Evolutionary conservation across 1,140 invertebrate species (phyloP).

Genomic region (Brachionus rotundiformis): DNA sequence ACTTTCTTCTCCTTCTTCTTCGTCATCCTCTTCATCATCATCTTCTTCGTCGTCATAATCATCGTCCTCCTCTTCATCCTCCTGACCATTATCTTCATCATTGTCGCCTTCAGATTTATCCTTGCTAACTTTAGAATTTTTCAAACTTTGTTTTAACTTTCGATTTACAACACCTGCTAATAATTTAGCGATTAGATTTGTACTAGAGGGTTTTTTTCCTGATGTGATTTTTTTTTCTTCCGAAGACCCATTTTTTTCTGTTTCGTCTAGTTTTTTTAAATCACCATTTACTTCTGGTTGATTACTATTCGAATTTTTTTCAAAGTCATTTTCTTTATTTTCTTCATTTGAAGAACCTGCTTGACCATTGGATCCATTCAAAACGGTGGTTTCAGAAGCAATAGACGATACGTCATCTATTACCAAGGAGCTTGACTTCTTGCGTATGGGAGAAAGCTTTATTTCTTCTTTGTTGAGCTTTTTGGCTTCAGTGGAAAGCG

Average conservation of each 20-base stretch:
- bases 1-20: neutral
- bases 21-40: neutral
- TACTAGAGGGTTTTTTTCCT: constrained; percentile 11
- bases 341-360: neutral
- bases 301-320: neutral
- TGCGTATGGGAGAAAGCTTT: constrained; percentile 47
- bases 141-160: constrained; percentile 1
- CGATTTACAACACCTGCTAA: constrained; percentile 29
- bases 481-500: neutral
- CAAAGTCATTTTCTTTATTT: constrained; percentile 43
- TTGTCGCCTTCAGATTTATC: neutral
- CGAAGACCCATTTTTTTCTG: neutral
- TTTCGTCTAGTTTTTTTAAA: neutral
- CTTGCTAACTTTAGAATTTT: neutral
- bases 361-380: constrained; percentile 12
- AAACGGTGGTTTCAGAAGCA: neutral
- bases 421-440: constrained; percentile 11
- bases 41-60: constrained; percentile 15
- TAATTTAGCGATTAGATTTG: constrained; percentile 43
- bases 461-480: constrained; percentile 40
- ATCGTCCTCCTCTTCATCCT: neutral
- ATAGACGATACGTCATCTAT: constrained; percentile 36
- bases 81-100: neutral
- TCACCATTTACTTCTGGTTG: neutral
- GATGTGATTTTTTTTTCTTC: neutral